Conservation (phyloP, 30 jellyfish, hydroid and myxozoan genomes). For the Pelagia noctiluca region DNA sequence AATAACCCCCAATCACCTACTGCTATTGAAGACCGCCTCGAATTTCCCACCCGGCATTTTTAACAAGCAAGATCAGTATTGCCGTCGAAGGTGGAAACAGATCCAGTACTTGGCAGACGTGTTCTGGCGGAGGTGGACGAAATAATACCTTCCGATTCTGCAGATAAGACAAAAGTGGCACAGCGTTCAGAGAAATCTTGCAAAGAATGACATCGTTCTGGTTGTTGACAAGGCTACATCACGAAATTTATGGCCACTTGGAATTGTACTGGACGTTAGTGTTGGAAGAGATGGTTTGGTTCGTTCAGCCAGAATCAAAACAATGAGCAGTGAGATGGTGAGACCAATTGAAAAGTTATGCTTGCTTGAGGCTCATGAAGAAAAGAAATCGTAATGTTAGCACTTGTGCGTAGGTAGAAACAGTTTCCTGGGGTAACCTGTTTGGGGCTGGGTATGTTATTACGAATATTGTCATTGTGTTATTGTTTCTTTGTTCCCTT, state of each 20-base stretch:
- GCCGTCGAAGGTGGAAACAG: conserved; percentile 67
- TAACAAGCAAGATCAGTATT: conserved; percentile 26
- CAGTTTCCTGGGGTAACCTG: conserved; percentile 17
- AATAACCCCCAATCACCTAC: conserved; percentile 66
- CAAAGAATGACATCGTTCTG: conserved; percentile 55
- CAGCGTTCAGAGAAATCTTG: conserved; percentile 24
- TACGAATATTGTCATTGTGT: no score
- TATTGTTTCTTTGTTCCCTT: no score
- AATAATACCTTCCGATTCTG: conserved; percentile 43
- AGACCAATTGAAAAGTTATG: conserved; percentile 48
- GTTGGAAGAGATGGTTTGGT: conserved; percentile 45
- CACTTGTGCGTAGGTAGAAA: neutral
- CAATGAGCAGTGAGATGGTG: neutral
- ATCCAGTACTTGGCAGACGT: conserved; percentile 55
- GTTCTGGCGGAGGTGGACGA: conserved; percentile 68
- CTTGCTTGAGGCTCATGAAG: conserved; percentile 43
- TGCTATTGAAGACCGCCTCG: conserved; percentile 31
- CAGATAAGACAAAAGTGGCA: conserved; percentile 64
- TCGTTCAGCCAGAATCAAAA: conserved; percentile 42
- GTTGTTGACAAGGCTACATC: conserved; percentile 41
- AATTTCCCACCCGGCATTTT: conserved; percentile 59
- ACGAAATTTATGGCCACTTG: conserved; percentile 56
- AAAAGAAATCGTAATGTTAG: neutral
- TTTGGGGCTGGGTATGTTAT: conserved; percentile 7
- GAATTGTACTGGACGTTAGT: neutral